Evolutionary conservation across 2,888 invertebrate genomes (phyloP).

Genomic region (Gymnocheta viridis): DNA sequence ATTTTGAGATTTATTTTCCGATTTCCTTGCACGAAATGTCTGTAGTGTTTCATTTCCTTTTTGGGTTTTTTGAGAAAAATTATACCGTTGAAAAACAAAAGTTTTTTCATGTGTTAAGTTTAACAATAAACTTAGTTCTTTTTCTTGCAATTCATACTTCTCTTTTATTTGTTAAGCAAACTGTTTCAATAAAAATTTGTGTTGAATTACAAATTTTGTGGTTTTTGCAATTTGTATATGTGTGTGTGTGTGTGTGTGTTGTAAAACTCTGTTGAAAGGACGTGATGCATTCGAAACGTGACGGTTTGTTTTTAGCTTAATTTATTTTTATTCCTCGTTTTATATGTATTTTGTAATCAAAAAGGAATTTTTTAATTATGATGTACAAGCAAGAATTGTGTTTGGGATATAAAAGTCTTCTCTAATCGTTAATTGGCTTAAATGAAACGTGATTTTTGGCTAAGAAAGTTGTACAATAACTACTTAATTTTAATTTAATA

Average conservation of each 20-base stretch:
- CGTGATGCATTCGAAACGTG: conserved; percentile 46
- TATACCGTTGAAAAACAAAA: too few relatives aligned
- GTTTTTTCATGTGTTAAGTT: not conserved
- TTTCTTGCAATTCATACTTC: not conserved
- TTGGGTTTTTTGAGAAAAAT: not conserved
- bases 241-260: not conserved
- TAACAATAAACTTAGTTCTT: not conserved
- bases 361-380: conserved; percentile 15
- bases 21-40: conserved; percentile 30
- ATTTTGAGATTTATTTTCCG: conserved; percentile 15
- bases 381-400: not conserved
- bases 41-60: conserved; percentile 11
- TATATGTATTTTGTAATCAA: not conserved
- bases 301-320: not conserved
- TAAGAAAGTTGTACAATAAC: not conserved
- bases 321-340: not conserved
- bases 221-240: not conserved
- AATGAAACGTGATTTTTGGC: conserved; percentile 3
- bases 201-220: conserved; percentile 21
- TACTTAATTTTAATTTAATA: too few relatives aligned
- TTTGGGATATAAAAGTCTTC: not conserved
- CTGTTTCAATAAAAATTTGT: conserved; percentile 48
- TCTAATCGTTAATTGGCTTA: conserved; percentile 4
- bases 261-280: conserved; percentile 13
- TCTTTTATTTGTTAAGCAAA: conserved; percentile 49